Base-by-base conservation (phyloP, 2,888 invertebrate species). In the Drosophila subsilvestris region DNA sequence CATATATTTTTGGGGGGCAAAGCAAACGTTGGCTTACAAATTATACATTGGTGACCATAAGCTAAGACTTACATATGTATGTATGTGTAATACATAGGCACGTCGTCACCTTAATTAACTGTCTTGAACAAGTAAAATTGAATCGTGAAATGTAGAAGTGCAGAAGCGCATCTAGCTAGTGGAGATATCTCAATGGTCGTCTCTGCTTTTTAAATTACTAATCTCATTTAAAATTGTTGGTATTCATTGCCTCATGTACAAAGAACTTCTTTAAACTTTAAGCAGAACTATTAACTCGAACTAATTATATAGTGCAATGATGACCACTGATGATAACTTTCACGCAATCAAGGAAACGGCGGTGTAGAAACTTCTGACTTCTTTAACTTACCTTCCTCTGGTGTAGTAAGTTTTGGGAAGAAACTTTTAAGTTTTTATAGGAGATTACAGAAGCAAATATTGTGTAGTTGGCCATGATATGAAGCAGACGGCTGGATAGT, bases 361-460 rank as follows among this genome's bases (percentile, higher is more conserved):
- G 45, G 58, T 25, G 8, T 10, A n/a, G 22, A 59, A 60, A 62
- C 61, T 61, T 32, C 12, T 0, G 25, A 1, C 3, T 10, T 0
- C 2, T 29, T 27, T 0, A 44, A 80, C 91, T 90, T 73, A 92
- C 92, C 92, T 92, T 79, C 91, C 91, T 50, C 91, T 90, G 1
- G 91, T 90, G 68, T 91, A 92, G 76, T 92, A 92, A 25, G 92
- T 92, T 81, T 90, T 91, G 9, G 92, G 92, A 42, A 92, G 75
- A 92, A 92, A 76, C 90, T 91, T 70, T 92, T 17, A 92, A 85
- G 79, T 92, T 92, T 76, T 91, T 91, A 62, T 92, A 92, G 18
- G 92, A 91, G 62, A 92, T 91, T 58, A 92, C 90, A 48, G 92
- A 91, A 20, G 92, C 90, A 58, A 92, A 91, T 73, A 92, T 90